Base-by-base conservation (phyloP, 2,113 vertebrate genomes). In the Peromyscus polionotus region DNA sequence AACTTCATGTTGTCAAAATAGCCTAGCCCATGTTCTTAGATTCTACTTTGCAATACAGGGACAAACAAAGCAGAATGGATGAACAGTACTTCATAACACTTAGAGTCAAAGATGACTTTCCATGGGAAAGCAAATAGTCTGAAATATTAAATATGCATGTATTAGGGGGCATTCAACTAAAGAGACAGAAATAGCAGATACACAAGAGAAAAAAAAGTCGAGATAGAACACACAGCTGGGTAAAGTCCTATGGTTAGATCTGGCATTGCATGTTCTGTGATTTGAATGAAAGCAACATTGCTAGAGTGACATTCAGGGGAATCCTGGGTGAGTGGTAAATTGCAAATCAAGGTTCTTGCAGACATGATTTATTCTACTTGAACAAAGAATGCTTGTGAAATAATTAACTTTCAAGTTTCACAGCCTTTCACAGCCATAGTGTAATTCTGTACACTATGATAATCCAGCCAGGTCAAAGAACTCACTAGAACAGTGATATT, bases 351-450 rank as follows among this genome's bases (percentile, higher is more conserved):
- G 57, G 5, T 12, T 1, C 11, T 48, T n/a, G 28, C 10, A 90
- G n/a, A 45, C 11, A 42, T 19, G 36, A 2, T 89, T 90, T 28
- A 75, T 65, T 87, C 33, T 67, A 68, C 84, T 4, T 16, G 72
- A 57, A 89, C 93, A 61, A 92, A 92, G 36, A 36, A 79, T 79
- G 9, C 61, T 83, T 61, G 51, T 61, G 33, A 86, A 95, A 85
- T 76, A 72, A 45, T 72, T 9, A 77, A 81, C 24, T 67, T 4
- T 70, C 65, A 51, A 67, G 11, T 51, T 86, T 81, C 67, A 65
- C 2, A 93, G 54, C 17, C 13, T 73, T 70, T 70, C 68, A 36
- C 33, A 19, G 14, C 17, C 68, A 36, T 19, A 19, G 68, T 39
- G 51, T 72, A 68, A 91, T 59, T 70, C 8, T 36, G 26, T 5